phyloP scores from a whole-genome alignment of 1,140 invertebrate species.

The Teleopsis dalmanni region DNA sequence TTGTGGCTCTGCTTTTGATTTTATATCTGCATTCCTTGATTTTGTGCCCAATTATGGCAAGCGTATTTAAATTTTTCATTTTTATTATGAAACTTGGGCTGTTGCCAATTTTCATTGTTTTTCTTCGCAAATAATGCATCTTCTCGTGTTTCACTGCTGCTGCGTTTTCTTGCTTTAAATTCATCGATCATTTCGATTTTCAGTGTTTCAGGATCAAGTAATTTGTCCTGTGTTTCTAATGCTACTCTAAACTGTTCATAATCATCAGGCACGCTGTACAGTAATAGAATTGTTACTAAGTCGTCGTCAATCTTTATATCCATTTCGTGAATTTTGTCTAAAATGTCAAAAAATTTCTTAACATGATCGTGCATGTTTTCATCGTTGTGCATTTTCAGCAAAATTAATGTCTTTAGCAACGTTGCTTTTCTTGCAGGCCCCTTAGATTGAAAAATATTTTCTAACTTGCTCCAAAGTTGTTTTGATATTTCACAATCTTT shows the following conservation, averaged over 20 bases:
- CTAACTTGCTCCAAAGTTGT: constrained; percentile 23
- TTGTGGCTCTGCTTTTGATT: not conserved
- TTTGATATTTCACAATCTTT: constrained; percentile 19
- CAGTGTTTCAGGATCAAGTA: constrained; percentile 18
- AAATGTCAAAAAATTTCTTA: constrained; percentile 20
- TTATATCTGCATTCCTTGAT: constrained; percentile 1
- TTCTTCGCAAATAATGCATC: not conserved
- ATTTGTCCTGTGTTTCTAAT: constrained; percentile 22
- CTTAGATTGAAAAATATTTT: constrained; percentile 19
- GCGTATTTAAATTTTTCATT: not conserved
- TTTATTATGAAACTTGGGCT: not conserved
- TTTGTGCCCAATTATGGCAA: constrained; percentile 2
- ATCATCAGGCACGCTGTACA: constrained; percentile 22
- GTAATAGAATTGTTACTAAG: constrained; percentile 15
- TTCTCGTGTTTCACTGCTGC: not conserved
- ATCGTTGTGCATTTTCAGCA: constrained; percentile 19
- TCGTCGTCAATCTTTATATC: constrained; percentile 19
- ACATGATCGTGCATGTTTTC: constrained; percentile 25
- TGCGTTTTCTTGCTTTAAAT: constrained; percentile 11
- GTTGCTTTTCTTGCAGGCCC: constrained; percentile 13
- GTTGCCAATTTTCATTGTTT: not conserved
- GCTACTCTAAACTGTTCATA: constrained; percentile 22
- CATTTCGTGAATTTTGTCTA: constrained; percentile 23
- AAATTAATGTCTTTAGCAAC: constrained; percentile 14
- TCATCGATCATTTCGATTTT: constrained; percentile 23